Base-by-base conservation (phyloP, 2,113 vertebrate genomes). In the Pristiophorus japonicus region DNA sequence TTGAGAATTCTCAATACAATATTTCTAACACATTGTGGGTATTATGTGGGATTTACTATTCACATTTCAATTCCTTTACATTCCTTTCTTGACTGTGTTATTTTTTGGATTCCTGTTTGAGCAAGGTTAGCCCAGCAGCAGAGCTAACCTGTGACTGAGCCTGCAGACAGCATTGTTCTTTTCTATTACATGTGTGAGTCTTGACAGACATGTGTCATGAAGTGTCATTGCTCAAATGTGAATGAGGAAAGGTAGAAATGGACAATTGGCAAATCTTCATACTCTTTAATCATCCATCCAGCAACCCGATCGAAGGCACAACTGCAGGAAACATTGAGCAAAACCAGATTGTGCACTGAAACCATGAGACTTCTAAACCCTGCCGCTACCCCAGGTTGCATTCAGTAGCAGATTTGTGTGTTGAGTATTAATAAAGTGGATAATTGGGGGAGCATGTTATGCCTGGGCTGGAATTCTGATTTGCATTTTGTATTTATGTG, bases 301-400 rank as follows among this genome's bases (percentile, higher is more conserved):
- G 93, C 93, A 94, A 94, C 27, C 70, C 45, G 14, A 34, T 70
- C 38, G 14, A 67, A 42, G 59, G 42, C 42, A 16, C 42, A 16
- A 73, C 38, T 34, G 66, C 93, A 94, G 93, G 93, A 94, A 94
- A 73, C 93, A 45, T 14, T 94, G 93, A 94, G 51, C 66, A 51
- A 94, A 94, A 94, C 27, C 93, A 94, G 93, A 94, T 94, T 73
- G 65, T 94, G 66, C 66, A 70, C 93, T 94, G 93, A 70, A 94
- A 94, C n/a, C 27, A 94, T 94, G 70, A 94, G 42, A 70, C 65
- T 45, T 47, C 93, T 94, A 70, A 94, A 70, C 42, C 66, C 4
- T 73, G 65, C 93, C 93, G 65, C 66, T 70, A 51, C 93, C 93
- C 38, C 65, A 94, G 93, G 93, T 45, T 67, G 73, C 14, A 70